Percentiles rank a stretch among this genome's conserved stretches.
These are phyloP conservation scores for Lasioglossum morio DNA, from an alignment of 2,888 invertebrate species.

Conservation along the genomic window DNA sequence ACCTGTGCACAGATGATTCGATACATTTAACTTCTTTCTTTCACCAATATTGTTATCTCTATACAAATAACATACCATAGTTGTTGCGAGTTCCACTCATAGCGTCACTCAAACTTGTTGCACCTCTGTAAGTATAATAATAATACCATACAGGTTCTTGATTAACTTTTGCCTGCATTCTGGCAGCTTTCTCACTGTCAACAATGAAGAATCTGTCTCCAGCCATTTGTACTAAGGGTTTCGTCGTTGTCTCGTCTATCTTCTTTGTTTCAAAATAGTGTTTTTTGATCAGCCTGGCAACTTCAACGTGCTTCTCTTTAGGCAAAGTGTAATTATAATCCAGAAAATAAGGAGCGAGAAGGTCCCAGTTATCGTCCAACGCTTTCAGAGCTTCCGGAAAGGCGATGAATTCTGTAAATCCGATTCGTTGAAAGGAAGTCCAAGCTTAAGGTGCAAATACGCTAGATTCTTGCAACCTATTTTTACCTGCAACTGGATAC, in stretches of 20 bases:
- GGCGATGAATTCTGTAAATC: conserved; percentile 82
- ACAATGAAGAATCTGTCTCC: conserved; percentile 88
- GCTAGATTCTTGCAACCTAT: neutral
- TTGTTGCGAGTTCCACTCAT: conserved; percentile 86
- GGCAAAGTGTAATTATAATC: conserved; percentile 88
- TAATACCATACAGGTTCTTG: conserved; percentile 88
- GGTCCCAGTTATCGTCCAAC: conserved; percentile 87
- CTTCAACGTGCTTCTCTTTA: conserved; percentile 82
- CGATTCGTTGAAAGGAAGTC: conserved; percentile 60
- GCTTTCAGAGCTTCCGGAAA: conserved; percentile 85
- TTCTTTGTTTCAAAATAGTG: conserved; percentile 86
- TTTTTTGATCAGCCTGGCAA: conserved; percentile 86
- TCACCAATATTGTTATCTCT: neutral
- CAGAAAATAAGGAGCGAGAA: conserved; percentile 87
- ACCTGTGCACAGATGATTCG: conserved; percentile 83
- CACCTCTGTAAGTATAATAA: conserved; percentile 87
- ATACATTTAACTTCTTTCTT: neutral
- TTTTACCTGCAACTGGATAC: conserved; percentile 89
- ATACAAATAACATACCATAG: conserved; percentile 85
- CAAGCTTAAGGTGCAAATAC: neutral
- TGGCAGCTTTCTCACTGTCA: conserved; percentile 87
- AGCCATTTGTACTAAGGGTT: conserved; percentile 85
- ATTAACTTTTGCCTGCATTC: conserved; percentile 86
- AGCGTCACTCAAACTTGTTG: conserved; percentile 86
- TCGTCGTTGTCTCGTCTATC: conserved; percentile 82